phyloP scores from a whole-genome alignment of 1,140 invertebrate genomes.

The Lepidurus arcticus region DNA sequence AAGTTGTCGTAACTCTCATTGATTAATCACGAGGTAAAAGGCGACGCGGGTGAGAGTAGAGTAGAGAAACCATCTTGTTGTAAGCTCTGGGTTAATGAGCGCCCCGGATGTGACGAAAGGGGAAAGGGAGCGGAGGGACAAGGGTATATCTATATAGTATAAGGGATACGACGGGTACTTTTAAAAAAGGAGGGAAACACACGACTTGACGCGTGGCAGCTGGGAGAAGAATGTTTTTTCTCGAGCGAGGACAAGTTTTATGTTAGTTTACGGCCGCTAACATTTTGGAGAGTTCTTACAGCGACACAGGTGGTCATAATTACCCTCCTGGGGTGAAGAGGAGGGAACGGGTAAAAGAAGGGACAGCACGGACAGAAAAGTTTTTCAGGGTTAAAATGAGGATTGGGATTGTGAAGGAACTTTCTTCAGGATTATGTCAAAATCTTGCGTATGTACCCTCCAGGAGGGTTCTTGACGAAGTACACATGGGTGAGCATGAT shows the following conservation, averaged over 20 bases:
- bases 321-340: not conserved
- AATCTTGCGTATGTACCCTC: not conserved
- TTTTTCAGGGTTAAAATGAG: too few species aligned
- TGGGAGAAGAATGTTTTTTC: constrained; percentile 12
- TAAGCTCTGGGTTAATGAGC: not conserved
- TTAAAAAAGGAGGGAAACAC: not conserved
- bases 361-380: not conserved
- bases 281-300: not conserved
- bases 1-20: constrained; percentile 9
- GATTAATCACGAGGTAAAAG: constrained; percentile 4
- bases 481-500: constrained; percentile 10
- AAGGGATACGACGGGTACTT: not conserved
- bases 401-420: not conserved
- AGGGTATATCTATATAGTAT: not conserved
- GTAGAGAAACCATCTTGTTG: not conserved
- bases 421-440: not conserved
- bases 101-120: not conserved
- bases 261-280: constrained; percentile 9
- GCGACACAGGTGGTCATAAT: constrained; percentile 14
- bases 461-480: not conserved
- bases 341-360: not conserved
- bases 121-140: not conserved
- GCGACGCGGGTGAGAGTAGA: not conserved
- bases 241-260: not conserved
- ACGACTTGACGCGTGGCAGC: not conserved